These are phyloP conservation scores for Phaedon cochleariae DNA, from an alignment of 2,888 invertebrate genomes.

Conservation along the genomic window DNA sequence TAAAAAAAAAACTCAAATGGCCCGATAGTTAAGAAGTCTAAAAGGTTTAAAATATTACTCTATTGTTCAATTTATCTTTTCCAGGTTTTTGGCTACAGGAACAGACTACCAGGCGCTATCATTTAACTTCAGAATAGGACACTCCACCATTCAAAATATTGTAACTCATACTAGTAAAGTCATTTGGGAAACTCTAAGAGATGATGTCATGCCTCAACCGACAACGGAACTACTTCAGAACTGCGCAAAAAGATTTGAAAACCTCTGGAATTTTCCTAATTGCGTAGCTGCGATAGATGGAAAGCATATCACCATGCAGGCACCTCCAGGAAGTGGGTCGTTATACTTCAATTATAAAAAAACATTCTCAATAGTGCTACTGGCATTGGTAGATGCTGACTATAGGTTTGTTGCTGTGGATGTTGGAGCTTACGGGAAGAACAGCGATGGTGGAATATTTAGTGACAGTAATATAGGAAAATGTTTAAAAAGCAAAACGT, in stretches of 20 bases:
- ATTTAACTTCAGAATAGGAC: no score
- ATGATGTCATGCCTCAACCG: slow-evolving; percentile 25
- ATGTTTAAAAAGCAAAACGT: slow-evolving; percentile 28
- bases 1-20: not conserved
- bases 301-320: no score
- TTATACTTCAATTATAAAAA: slow-evolving; percentile 25
- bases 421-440: slow-evolving; percentile 48
- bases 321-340: slow-evolving; percentile 18
- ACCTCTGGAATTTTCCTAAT: no score
- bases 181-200: slow-evolving; percentile 27
- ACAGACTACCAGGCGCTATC: slow-evolving; percentile 24
- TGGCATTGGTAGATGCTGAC: slow-evolving; percentile 46
- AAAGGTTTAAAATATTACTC: slow-evolving; percentile 10
- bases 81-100: slow-evolving; percentile 38
- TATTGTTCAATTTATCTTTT: slow-evolving; percentile 16
- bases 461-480: slow-evolving; percentile 36
- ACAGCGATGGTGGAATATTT: slow-evolving; percentile 50
- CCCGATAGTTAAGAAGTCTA: slow-evolving; percentile 3
- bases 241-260: slow-evolving; percentile 19
- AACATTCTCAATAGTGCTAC: no score
- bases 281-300: slow-evolving; percentile 34
- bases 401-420: slow-evolving; percentile 50
- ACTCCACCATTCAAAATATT: slow-evolving; percentile 33
- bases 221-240: slow-evolving; percentile 20
- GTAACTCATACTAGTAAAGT: slow-evolving; percentile 23